Conservation (phyloP, 2,888 invertebrate species). For the Odontothrips loti region DNA sequence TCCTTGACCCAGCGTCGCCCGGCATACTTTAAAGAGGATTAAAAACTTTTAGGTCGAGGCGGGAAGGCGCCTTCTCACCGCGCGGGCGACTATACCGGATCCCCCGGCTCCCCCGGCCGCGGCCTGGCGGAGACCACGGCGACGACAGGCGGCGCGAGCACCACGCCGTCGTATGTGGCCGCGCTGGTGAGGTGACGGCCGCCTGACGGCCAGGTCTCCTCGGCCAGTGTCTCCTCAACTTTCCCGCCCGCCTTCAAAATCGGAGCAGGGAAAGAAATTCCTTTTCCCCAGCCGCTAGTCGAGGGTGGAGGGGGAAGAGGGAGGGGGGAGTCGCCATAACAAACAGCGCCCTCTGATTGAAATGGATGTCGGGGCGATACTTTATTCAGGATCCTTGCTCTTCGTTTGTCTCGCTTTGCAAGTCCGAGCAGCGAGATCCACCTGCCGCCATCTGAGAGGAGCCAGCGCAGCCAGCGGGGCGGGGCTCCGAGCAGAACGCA, state of each 20-base stretch:
- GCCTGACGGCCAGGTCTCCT: too few species aligned
- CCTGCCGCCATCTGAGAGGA: too few species aligned
- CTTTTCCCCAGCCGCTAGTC: too few species aligned
- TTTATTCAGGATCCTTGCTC: background rate
- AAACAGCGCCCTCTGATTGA: too few species aligned
- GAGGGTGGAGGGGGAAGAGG: background rate
- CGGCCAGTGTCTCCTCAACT: too few species aligned
- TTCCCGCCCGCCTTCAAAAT: too few species aligned
- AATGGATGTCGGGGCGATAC: too few species aligned
- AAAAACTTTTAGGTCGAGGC: background rate
- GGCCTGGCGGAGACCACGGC: background rate
- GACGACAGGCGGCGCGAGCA: too few species aligned
- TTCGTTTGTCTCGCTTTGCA: background rate
- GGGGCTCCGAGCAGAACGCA: too few species aligned
- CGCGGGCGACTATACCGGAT: background rate
- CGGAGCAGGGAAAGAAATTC: background rate
- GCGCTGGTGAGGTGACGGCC: too few species aligned
- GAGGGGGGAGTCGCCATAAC: background rate
- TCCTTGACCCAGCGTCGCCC: background rate
- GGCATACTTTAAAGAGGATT: constrained; percentile 10
- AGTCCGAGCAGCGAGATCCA: background rate
- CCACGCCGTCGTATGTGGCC: too few species aligned
- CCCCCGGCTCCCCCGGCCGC: background rate
- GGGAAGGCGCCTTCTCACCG: background rate
- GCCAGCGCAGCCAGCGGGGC: too few species aligned